A percentile compares a stretch with the other conserved stretches of the same genome.
Conservation (phyloP, 2,888 invertebrate genomes). For the Ptychoptera albimana region DNA sequence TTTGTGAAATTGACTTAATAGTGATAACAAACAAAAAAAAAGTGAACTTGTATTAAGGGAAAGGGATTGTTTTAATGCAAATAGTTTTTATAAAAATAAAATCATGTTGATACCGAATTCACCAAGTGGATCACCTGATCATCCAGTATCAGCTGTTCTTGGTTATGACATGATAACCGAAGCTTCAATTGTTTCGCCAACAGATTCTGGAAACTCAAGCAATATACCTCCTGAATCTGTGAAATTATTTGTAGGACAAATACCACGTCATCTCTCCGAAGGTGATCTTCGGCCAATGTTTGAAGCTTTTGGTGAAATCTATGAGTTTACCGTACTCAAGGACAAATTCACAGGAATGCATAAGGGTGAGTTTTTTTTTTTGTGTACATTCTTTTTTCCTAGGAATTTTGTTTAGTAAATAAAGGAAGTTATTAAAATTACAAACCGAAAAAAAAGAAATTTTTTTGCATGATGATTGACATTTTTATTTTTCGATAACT, state of each 20-base stretch:
- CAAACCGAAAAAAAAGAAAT: too few species aligned
- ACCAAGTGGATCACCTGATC: background rate
- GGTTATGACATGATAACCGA: background rate
- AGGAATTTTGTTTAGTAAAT: background rate
- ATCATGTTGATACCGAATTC: background rate
- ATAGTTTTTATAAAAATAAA: too few species aligned
- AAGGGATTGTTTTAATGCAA: too few species aligned
- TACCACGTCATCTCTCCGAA: slow-evolving; percentile 78
- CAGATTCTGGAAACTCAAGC: background rate
- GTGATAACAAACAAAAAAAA: too few species aligned
- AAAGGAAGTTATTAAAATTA: too few species aligned
- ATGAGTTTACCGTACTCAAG: slow-evolving; percentile 86
- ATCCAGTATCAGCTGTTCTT: background rate
- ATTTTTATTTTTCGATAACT: too few species aligned
- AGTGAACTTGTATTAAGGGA: too few species aligned
- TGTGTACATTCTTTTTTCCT: background rate
- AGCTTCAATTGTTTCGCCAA: background rate
- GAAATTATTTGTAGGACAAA: slow-evolving; percentile 86
- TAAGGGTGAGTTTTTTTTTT: slow-evolving; percentile 49
- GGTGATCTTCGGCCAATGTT: slow-evolving; percentile 78
- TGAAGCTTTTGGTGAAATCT: slow-evolving; percentile 84
- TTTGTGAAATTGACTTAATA: too few species aligned
- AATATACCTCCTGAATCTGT: slow-evolving; percentile 37
- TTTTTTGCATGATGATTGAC: too few species aligned
- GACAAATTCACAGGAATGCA: slow-evolving; percentile 92